These are phyloP conservation scores for Gonioctena quinquepunctata DNA, from an alignment of 1,140 invertebrate genomes.

Conservation along the genomic window DNA sequence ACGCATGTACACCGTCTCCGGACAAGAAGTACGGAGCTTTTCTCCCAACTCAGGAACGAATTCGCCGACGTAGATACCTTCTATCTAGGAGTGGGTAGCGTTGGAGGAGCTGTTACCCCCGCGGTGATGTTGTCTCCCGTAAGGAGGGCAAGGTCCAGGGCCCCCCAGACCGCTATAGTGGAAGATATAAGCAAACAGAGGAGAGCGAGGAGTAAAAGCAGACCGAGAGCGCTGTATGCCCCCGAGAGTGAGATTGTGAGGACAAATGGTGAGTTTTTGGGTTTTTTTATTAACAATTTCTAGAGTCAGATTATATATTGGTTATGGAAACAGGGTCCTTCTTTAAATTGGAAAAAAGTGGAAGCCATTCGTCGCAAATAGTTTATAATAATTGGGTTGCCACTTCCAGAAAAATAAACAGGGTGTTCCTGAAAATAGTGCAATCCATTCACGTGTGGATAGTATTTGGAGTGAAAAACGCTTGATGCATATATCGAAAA, in stretches of 20 bases:
- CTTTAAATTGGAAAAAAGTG: too few relatives aligned
- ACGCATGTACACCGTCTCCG: conserved; percentile 86
- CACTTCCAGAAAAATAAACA: too few relatives aligned
- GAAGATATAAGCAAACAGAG: conserved; percentile 62
- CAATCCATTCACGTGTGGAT: too few relatives aligned
- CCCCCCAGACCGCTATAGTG: conserved; percentile 57
- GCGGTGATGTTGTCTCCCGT: conserved; percentile 64
- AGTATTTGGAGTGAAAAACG: too few relatives aligned
- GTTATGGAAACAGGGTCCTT: too few relatives aligned
- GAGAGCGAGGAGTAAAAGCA: conserved; percentile 77
- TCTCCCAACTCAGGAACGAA: conserved; percentile 90
- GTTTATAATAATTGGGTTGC: too few relatives aligned
- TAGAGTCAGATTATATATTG: too few relatives aligned
- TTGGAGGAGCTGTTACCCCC: conserved; percentile 53
- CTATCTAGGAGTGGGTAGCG: conserved; percentile 71
- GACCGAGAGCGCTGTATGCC: conserved; percentile 76
- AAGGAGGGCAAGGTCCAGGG: conserved; percentile 72
- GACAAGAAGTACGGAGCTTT: conserved; percentile 91
- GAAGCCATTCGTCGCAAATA: too few relatives aligned
- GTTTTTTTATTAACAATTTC: neutral
- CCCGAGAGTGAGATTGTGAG: conserved; percentile 78
- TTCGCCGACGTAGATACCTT: conserved; percentile 90
- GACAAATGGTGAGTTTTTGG: conserved; percentile 63
- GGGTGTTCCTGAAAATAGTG: too few relatives aligned
- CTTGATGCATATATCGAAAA: too few relatives aligned